Evolutionary conservation across 1,140 invertebrate species (phyloP).

Genomic region (Drosophila lacteicornis): DNA sequence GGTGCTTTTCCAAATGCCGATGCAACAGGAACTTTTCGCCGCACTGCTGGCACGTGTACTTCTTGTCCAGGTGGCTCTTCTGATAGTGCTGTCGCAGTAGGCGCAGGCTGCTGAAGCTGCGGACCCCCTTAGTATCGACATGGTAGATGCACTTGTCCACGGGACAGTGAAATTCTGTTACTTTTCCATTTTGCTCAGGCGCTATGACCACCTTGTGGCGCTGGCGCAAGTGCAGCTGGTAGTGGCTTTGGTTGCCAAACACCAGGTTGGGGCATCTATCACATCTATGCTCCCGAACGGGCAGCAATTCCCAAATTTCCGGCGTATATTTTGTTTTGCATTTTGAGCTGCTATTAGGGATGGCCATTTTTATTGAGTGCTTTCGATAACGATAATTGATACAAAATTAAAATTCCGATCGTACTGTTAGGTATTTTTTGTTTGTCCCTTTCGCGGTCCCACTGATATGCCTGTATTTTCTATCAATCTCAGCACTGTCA

Average conservation of each 20-base stretch:
- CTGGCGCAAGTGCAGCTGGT: slow-evolving; percentile 54
- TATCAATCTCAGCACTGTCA: neutral
- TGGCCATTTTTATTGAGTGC: neutral
- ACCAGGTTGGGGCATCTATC: slow-evolving; percentile 47
- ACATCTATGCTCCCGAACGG: slow-evolving; percentile 58
- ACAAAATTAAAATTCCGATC: too few species aligned
- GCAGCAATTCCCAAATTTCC: slow-evolving; percentile 53
- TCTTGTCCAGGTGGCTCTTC: slow-evolving; percentile 88
- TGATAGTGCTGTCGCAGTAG: slow-evolving; percentile 87
- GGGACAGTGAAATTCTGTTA: slow-evolving; percentile 53
- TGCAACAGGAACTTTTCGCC: slow-evolving; percentile 87
- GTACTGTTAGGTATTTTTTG: neutral
- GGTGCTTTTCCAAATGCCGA: slow-evolving; percentile 85
- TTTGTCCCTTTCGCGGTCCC: too few species aligned
- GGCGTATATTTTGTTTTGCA: slow-evolving; percentile 51
- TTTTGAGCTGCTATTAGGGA: neutral
- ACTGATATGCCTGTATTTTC: neutral
- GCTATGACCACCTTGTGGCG: slow-evolving; percentile 43
- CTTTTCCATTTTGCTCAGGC: neutral
- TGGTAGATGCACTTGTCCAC: slow-evolving; percentile 55
- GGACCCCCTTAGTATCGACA: slow-evolving; percentile 15
- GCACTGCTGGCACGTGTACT: slow-evolving; percentile 86
- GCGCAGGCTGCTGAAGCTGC: slow-evolving; percentile 78
- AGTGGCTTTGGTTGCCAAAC: slow-evolving; percentile 67
- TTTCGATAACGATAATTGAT: neutral